Base-by-base conservation (phyloP, 2,113 vertebrate species). In the Ciconia maguari region DNA sequence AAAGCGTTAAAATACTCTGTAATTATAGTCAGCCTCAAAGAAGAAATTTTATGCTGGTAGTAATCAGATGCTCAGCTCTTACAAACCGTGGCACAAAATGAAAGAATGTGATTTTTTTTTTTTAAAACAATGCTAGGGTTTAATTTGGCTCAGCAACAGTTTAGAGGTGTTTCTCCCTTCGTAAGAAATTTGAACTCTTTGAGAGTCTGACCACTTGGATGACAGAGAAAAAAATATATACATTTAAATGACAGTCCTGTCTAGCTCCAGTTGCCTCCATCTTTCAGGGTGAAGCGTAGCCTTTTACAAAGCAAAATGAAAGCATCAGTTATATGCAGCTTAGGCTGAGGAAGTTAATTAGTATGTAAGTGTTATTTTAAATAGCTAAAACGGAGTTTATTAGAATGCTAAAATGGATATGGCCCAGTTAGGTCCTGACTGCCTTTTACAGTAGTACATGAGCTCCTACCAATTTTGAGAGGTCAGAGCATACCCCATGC, bases 11-110 rank as follows among this genome's bases (percentile, higher is more conserved):
- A 57, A 54, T 64, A 2, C 77, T 62, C 96, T 91, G 52, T 87
- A 94, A 96, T 96, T 96, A 87, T 14, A 76, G 69, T 25, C 74
- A 76, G 75, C 83, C 82, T 96, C 92, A 76, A 89, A 92, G 94
- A 30, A 78, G 93, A 57, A 5, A 22, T 49, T 71, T 78, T 55
- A 44, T 42, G 93, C 83, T 51, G 92, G 52, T 70, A 89, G 76
- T 58, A 87, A 89, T 80, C 49, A 94, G 70, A 96, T 64, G 88
- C 82, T 90, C 79, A 42, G 77, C 90, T 93, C 92, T 91, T 52
- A n/a, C n/a, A 79, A 30, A 68, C 80, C 5, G 1, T 81, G 95
- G 89, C 93, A 89, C 72, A 51, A 44, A 94, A 91, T 78, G 77
- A 91, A 96, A 93, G 75, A 84, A 93, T 29, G 32, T 7, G 57